Conservation (phyloP, 2,113 vertebrate genomes). For the Paratilapia polleni region DNA sequence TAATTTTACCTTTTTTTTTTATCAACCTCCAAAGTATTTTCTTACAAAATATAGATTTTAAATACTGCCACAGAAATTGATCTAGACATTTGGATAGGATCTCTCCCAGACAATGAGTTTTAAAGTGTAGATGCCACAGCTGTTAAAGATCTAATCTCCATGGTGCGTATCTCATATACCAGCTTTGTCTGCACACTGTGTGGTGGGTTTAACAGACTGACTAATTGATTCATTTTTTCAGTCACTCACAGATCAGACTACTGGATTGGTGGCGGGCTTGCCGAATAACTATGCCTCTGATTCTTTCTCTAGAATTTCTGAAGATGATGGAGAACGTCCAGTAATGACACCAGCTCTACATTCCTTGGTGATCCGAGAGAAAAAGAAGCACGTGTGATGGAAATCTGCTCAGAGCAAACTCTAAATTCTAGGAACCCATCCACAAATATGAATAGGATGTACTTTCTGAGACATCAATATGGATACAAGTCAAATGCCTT, state of each 20-base stretch:
- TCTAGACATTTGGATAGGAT: neutral
- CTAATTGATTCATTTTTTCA: no score
- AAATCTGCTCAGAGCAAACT: neutral
- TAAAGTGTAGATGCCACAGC: neutral
- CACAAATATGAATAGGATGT: neutral
- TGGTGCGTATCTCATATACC: neutral
- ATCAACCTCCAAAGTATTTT: neutral
- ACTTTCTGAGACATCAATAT: neutral
- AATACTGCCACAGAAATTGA: neutral
- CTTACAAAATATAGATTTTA: neutral
- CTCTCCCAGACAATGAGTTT: neutral
- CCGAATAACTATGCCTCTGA: neutral
- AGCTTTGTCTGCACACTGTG: neutral
- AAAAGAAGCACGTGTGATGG: neutral
- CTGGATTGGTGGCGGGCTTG: neutral
- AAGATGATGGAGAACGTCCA: slow-evolving; percentile 85
- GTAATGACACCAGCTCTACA: slow-evolving; percentile 62
- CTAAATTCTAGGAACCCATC: neutral
- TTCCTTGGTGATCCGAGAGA: slow-evolving; percentile 53
- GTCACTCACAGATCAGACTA: no score
- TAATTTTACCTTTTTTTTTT: neutral
- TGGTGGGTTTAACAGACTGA: neutral
- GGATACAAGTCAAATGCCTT: slow-evolving; percentile 1
- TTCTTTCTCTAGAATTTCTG: slow-evolving; percentile 76
- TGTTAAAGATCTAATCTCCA: neutral